Evolutionary conservation across 2,888 invertebrate species (phyloP), one percentile per base, ranked within the genome.

Genomic region (Hydropsyche betteni): DNA sequence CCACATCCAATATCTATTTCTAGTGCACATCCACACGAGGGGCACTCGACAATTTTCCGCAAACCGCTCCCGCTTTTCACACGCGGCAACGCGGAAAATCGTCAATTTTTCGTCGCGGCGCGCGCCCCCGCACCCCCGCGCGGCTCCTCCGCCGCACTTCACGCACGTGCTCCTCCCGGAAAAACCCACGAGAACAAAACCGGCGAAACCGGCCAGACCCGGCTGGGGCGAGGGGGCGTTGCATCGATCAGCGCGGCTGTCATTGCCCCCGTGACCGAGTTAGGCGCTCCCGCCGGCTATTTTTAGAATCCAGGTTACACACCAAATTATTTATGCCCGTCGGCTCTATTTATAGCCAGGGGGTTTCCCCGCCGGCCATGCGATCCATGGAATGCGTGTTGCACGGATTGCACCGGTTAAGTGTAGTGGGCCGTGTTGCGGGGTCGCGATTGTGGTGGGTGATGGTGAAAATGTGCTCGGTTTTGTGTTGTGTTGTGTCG

Each of bases 251-350:
- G 68, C 52, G 33, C 34, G 12, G 74, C 78, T 76, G 78, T 76
- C 78, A 74, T 76, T 76, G 78, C 78, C 75, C 78, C 68, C 75
- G 75, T 78, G 78, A 78, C 78, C 78, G 78, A 78, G 73, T 78
- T 78, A 52, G 36, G 64, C 6, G 64, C 34, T 64, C n/a, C 34
- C 64, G 64, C 74, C 38, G 69, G 58, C 58, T 78, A 78, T 78
- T 78, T 76, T 74, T 78, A 76, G 78, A 78, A 78, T 76, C 74
- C 76, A 73, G 78, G 76, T 76, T 78, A 74, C 74, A 74, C 74
- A 72, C 76, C 70, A 76, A 72, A 78, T 73, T 74, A 76, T 77
- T 76, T 73, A 74, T 76, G 73, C 75, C 74, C 68, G 75, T 52
- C 44, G 44, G 51, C 34, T 58, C 77, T 77, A 76, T 77, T 75